Conservation (phyloP, 2,113 vertebrate species). For the Dicaeum eximium region DNA sequence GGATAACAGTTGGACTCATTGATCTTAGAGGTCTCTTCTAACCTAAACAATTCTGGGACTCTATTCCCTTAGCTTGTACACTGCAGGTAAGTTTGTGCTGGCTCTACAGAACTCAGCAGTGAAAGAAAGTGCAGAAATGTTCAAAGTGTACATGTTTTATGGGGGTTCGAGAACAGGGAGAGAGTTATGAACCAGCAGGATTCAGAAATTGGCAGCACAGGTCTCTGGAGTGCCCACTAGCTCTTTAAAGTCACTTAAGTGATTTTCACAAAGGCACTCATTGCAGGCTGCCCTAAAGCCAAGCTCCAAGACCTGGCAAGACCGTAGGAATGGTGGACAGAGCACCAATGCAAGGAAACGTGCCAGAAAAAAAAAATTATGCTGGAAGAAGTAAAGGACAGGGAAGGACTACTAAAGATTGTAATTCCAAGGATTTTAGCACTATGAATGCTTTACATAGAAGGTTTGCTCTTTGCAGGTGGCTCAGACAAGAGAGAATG, state of each 20-base stretch:
- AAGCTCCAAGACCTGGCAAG: background rate
- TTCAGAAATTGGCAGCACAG: background rate
- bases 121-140: background rate
- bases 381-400: background rate
- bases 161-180: background rate
- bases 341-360: background rate
- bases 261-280: background rate
- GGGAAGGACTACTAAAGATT: background rate
- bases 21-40: background rate
- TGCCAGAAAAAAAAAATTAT: background rate
- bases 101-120: background rate
- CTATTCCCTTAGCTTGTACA: background rate
- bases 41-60: background rate
- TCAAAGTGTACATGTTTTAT: background rate
- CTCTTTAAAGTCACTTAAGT: background rate
- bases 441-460: background rate
- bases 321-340: fast-evolving
- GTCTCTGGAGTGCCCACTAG: background rate
- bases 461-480: background rate
- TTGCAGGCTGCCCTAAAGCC: background rate
- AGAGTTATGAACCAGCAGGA: background rate
- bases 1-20: background rate
- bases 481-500: fast-evolving
- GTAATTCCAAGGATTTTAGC: background rate
- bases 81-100: background rate